Evolutionary conservation across 2,797 vertebrate genomes (phyloP).

Genomic region (Loriculus beryllinus): DNA sequence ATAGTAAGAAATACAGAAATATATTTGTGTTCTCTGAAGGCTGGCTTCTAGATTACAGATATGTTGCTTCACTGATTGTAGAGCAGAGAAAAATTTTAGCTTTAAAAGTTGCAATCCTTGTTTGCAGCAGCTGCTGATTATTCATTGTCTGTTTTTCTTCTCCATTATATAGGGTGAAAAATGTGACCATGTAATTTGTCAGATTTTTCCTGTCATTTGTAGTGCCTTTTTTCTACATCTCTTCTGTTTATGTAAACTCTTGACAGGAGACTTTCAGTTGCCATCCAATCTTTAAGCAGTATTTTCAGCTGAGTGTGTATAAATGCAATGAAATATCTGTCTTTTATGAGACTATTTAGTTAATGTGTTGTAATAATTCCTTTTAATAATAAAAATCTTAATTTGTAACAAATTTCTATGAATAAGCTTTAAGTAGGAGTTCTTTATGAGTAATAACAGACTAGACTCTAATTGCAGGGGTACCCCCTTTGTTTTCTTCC

Average conservation of each 20-base stretch:
- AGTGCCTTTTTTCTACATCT: background rate
- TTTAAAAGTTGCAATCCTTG: background rate
- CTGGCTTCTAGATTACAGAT: background rate
- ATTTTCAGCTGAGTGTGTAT: background rate
- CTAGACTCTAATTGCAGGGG: background rate
- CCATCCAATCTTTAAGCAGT: background rate
- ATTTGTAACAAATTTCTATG: background rate
- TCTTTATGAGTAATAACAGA: background rate
- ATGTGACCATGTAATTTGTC: background rate
- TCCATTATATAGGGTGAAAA: background rate
- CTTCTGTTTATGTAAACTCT: background rate
- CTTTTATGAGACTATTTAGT: background rate
- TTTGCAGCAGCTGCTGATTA: background rate
- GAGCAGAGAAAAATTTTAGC: background rate
- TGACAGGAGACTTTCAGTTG: background rate
- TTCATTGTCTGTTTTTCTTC: background rate
- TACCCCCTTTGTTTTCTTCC: background rate
- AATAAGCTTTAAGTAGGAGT: background rate
- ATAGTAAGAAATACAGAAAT: background rate
- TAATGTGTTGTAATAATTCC: background rate
- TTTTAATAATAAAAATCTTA: background rate
- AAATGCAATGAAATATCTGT: background rate
- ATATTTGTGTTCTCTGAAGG: background rate
- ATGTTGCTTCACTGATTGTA: background rate
- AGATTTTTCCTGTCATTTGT: background rate